Conservation (phyloP, 2,113 vertebrate species). For the Synodontis membranacea region DNA sequence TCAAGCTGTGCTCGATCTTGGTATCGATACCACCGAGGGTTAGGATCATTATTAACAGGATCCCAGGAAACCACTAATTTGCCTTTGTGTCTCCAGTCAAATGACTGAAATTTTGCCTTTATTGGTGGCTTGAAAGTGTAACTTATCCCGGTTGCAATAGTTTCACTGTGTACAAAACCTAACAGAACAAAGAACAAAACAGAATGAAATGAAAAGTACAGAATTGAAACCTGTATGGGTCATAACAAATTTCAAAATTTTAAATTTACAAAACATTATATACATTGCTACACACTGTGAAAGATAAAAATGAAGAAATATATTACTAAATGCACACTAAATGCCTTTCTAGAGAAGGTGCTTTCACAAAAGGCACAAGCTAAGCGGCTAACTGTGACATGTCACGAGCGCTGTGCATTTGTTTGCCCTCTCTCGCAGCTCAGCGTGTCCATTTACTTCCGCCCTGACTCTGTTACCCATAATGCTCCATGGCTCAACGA, state of each 20-base stretch:
- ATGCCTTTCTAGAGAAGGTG: no score
- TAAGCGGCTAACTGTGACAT: no score
- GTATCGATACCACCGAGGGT: neutral
- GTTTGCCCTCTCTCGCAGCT: no score
- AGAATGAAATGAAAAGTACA: neutral
- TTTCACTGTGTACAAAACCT: neutral
- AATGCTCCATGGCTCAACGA: no score
- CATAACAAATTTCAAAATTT: neutral
- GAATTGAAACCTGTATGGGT: neutral
- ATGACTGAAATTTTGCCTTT: neutral
- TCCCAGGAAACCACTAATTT: slow-evolving; percentile 8
- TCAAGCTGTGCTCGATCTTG: neutral
- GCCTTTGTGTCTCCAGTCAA: neutral
- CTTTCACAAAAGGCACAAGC: no score
- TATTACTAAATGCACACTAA: neutral
- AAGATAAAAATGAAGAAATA: neutral
- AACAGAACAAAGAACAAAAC: neutral
- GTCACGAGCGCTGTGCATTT: no score
- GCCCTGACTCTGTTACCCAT: no score
- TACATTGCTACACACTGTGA: neutral
- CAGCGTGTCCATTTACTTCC: no score
- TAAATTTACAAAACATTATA: neutral
- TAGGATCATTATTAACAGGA: rapidly evolving
- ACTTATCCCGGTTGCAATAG: neutral
- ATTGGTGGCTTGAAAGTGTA: neutral